A percentile compares a stretch with the other conserved stretches of the same genome.
Evolutionary conservation across 2,797 vertebrate species (phyloP).

Genomic region (Vespertilio murinus): DNA sequence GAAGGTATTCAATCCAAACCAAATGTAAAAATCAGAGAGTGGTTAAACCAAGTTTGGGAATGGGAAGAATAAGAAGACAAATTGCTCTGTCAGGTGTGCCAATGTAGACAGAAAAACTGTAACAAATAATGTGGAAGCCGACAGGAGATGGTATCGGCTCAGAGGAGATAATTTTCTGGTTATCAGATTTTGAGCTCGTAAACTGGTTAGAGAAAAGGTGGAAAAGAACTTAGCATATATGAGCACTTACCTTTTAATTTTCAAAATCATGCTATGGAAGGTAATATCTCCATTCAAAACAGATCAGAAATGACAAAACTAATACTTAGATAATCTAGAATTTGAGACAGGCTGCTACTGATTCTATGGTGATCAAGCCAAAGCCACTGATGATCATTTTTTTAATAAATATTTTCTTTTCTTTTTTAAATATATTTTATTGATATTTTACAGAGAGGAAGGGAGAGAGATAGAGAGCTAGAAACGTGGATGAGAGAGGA

Average conservation of each 20-base stretch:
- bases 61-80: neutral
- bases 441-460: no score
- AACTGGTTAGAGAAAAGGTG: neutral
- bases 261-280: neutral
- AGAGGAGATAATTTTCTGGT: neutral
- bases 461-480: no score
- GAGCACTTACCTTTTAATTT: constrained; percentile 12
- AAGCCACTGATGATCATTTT: neutral
- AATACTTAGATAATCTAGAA: neutral
- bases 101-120: neutral
- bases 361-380: neutral
- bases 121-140: neutral
- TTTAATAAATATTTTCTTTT: no score
- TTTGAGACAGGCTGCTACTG: neutral
- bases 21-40: neutral
- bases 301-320: neutral
- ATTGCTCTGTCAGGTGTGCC: neutral
- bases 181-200: neutral
- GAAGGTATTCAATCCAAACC: neutral
- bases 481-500: no score
- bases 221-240: neutral
- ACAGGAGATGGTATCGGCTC: neutral
- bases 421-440: no score
- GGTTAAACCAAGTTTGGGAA: neutral
- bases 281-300: neutral